A percentile compares a stretch with the other conserved stretches of the same genome.
phyloP scores from a whole-genome alignment of 2,888 invertebrate genomes.

The Sarcophaga carnaria region DNA sequence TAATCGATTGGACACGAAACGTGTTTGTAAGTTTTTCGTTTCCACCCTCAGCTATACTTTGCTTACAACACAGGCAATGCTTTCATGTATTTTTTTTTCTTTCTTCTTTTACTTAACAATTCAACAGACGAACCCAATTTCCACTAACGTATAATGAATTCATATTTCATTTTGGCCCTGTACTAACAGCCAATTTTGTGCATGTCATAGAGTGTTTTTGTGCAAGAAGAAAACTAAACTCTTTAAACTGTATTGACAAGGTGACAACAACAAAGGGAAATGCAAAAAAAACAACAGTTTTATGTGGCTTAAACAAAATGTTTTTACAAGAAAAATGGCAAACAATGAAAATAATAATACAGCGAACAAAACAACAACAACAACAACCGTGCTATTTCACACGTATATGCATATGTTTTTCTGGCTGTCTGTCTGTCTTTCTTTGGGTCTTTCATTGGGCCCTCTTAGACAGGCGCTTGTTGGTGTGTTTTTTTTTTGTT shows the following conservation, averaged over 20 bases:
- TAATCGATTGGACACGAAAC: background rate
- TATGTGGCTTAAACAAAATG: background rate
- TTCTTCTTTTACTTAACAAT: background rate
- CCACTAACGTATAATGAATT: too few relatives aligned
- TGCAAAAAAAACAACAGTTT: background rate
- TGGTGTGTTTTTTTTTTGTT: background rate
- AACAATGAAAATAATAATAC: background rate
- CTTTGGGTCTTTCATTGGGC: too few relatives aligned
- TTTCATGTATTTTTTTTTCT: background rate
- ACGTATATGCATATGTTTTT: background rate
- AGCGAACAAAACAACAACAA: background rate
- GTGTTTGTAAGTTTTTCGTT: background rate
- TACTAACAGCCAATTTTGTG: background rate
- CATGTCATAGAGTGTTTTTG: background rate
- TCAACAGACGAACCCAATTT: too few relatives aligned
- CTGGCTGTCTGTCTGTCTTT: too few relatives aligned
- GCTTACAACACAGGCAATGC: background rate
- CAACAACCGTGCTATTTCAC: too few relatives aligned
- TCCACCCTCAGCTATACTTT: background rate
- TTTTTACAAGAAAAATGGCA: too few relatives aligned
- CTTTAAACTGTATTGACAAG: background rate
- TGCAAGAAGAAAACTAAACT: background rate
- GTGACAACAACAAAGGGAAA: background rate
- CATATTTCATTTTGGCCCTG: too few relatives aligned
- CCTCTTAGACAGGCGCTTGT: too few relatives aligned